Percentiles rank a stretch among this genome's conserved stretches.
phyloP scores from a whole-genome alignment of 1,140 invertebrate species.

The Eulimnadia texana region DNA sequence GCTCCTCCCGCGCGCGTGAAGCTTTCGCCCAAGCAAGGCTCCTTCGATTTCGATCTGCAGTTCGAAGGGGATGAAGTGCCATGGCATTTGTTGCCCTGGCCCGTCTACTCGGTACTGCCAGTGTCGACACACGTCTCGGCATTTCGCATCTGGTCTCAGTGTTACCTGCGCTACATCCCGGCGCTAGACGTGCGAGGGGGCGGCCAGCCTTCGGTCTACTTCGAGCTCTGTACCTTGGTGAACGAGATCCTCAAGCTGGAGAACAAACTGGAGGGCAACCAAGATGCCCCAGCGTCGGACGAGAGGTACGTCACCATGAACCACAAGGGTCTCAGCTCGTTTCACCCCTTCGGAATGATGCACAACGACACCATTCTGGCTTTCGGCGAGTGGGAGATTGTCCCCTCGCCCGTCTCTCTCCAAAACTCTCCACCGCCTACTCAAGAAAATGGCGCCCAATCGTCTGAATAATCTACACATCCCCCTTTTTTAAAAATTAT shows the following conservation, averaged over 20 bases:
- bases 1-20: neutral
- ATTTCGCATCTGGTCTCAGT: conserved; percentile 71
- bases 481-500: no score
- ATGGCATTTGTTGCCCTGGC: conserved; percentile 16
- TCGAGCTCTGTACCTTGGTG: conserved; percentile 3
- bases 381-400: conserved; percentile 9
- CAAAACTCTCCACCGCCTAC: neutral
- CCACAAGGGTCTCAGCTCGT: neutral
- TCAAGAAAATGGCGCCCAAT: neutral
- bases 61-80: conserved; percentile 17
- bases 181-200: conserved; percentile 63
- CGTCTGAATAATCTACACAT: neutral
- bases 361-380: conserved; percentile 2
- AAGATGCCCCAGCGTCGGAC: neutral
- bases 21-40: neutral
- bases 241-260: conserved; percentile 5
- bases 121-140: conserved; percentile 36
- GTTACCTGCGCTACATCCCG: conserved; percentile 75
- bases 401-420: conserved; percentile 1
- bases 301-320: conserved; percentile 8
- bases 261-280: neutral
- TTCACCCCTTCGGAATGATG: conserved; percentile 2
- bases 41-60: neutral
- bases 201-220: conserved; percentile 29
- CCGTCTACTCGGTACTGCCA: conserved; percentile 18